These are phyloP conservation scores for Patella vulgata DNA, from an alignment of 1,140 invertebrate genomes.

Conservation along the genomic window DNA sequence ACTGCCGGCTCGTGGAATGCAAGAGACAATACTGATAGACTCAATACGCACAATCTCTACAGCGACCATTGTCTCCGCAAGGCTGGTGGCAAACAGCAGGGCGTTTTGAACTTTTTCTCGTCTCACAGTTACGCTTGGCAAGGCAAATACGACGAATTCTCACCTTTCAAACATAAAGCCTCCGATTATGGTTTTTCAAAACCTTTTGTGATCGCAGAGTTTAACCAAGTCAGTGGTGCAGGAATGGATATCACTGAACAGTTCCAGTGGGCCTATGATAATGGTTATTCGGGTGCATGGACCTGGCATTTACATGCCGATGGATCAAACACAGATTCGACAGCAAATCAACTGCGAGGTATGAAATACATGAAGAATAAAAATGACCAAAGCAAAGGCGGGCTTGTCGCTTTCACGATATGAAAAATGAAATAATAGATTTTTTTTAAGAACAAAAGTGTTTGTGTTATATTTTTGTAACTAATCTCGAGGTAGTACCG, in stretches of 20 bases:
- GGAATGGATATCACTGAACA: constrained; percentile 44
- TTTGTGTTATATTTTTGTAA: no score
- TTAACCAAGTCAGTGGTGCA: constrained; percentile 43
- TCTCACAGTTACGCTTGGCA: not conserved
- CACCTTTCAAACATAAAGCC: constrained; percentile 28
- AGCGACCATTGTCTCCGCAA: constrained; percentile 56
- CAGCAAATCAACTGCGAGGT: constrained; percentile 54
- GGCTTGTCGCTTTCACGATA: constrained; percentile 11
- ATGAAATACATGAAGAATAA: constrained; percentile 28
- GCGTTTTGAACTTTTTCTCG: not conserved
- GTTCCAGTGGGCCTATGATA: constrained; percentile 56
- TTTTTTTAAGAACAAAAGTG: not conserved
- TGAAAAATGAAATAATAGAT: no score
- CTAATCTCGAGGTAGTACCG: no score
- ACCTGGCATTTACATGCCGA: constrained; percentile 62
- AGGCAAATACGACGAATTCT: constrained; percentile 7
- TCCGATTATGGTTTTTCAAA: constrained; percentile 49
- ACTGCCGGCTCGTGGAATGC: constrained; percentile 64
- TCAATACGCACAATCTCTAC: constrained; percentile 62
- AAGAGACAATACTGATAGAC: constrained; percentile 56
- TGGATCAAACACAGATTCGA: constrained; percentile 55
- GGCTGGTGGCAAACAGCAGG: constrained; percentile 43
- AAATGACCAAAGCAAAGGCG: constrained; percentile 22
- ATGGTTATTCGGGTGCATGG: constrained; percentile 62
- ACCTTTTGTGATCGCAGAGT: constrained; percentile 62